phyloP scores from a whole-genome alignment of 2,888 invertebrate genomes.

The Rotaria macrura region DNA sequence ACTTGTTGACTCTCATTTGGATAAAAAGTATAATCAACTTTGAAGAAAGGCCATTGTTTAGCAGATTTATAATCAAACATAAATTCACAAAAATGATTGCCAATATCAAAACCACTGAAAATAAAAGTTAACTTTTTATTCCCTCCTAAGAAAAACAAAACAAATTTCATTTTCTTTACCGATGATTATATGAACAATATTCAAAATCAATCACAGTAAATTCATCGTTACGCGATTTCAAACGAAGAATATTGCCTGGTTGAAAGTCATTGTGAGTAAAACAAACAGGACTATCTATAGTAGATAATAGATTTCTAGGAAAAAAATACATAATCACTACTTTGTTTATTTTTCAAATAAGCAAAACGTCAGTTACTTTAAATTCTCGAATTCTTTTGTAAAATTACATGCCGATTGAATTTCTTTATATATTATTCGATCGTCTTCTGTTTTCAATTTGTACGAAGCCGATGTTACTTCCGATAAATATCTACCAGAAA shows the following conservation, averaged over 20 bases:
- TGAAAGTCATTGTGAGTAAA: conserved; percentile 51
- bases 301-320: conserved; percentile 31
- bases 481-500: not conserved
- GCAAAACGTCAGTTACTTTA: not conserved
- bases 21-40: conserved; percentile 55
- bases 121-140: too few relatives aligned
- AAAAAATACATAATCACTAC: not conserved
- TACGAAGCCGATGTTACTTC: not conserved
- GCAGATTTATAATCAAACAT: conserved; percentile 43
- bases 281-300: conserved; percentile 38
- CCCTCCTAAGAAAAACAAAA: not conserved
- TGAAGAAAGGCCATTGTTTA: conserved; percentile 41
- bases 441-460: not conserved
- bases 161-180: conserved; percentile 39
- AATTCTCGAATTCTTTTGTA: conserved; percentile 15
- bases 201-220: conserved; percentile 49
- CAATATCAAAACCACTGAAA: conserved; percentile 48
- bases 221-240: conserved; percentile 34
- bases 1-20: conserved; percentile 72
- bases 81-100: conserved; percentile 50
- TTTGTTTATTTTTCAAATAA: not conserved
- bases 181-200: conserved; percentile 48
- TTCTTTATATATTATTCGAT: not conserved
- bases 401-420: conserved; percentile 12
- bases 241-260: conserved; percentile 34